phyloP scores from a whole-genome alignment of 2,113 vertebrate genomes.

The Neolamprologus devosi region DNA sequence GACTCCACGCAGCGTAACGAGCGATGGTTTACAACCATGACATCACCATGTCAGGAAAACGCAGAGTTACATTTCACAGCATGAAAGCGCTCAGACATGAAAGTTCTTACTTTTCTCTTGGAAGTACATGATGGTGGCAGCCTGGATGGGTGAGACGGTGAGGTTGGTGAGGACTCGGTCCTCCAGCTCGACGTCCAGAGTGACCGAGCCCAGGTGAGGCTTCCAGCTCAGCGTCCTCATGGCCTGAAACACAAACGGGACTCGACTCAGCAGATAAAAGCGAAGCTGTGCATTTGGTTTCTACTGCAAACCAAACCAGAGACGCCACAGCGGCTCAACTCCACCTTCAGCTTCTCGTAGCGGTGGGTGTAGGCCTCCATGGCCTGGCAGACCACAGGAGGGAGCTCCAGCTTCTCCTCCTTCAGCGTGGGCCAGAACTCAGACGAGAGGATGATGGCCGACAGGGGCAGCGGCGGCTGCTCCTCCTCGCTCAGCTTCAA shows the following conservation, averaged over 20 bases:
- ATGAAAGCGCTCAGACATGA: not conserved
- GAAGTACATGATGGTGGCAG: constrained; percentile 92
- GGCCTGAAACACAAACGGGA: constrained; percentile 69
- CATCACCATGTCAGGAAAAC: not conserved
- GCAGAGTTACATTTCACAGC: not conserved
- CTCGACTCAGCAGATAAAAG: not conserved
- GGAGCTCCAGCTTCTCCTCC: constrained; percentile 95
- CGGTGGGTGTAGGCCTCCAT: constrained; percentile 91
- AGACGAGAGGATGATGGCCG: constrained; percentile 85
- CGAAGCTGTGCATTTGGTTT: not conserved
- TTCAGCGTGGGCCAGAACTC: constrained; percentile 98
- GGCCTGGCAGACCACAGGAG: constrained; percentile 76
- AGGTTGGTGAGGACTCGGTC: constrained; percentile 85
- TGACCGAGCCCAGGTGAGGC: constrained; percentile 89
- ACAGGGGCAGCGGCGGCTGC: constrained; percentile 77
- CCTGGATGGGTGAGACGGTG: constrained; percentile 88
- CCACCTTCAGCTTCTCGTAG: constrained; percentile 95
- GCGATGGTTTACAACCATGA: not conserved
- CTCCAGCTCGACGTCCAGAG: constrained; percentile 88
- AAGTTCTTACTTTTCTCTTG: constrained; percentile 80
- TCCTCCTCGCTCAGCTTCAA: constrained; percentile 80
- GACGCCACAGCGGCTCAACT: not conserved
- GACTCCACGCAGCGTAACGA: not conserved
- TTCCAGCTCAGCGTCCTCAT: constrained; percentile 98
- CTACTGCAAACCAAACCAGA: not conserved